These are phyloP conservation scores for Coryphaenoides rupestris DNA, from an alignment of 2,113 vertebrate genomes.

Conservation along the genomic window DNA sequence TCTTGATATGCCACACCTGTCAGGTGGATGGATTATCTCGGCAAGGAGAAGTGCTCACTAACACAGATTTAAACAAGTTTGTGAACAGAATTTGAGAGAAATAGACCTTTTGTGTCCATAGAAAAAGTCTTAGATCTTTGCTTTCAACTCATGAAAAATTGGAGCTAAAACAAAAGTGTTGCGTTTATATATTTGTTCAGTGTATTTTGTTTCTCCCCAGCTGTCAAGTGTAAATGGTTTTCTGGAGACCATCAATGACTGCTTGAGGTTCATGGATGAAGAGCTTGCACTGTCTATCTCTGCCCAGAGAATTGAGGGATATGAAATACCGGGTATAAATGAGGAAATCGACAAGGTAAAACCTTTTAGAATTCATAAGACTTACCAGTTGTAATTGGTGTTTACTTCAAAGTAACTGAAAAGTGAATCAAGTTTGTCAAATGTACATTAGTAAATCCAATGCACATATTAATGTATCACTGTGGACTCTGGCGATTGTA, in stretches of 20 bases:
- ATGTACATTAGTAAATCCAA: not conserved
- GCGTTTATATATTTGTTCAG: too few relatives aligned
- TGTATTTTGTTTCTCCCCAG: conserved; percentile 40
- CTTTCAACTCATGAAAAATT: too few relatives aligned
- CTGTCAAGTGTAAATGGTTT: conserved; percentile 62
- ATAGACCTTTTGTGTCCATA: too few relatives aligned
- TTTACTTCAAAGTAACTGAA: too few relatives aligned
- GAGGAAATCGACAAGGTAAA: conserved; percentile 76
- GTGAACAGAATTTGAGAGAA: too few relatives aligned
- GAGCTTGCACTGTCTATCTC: conserved; percentile 55
- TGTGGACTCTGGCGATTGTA: not conserved
- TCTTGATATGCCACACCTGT: too few relatives aligned
- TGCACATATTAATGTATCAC: not conserved
- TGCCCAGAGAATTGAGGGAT: conserved; percentile 71
- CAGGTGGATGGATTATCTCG: too few relatives aligned
- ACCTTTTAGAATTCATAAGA: not conserved
- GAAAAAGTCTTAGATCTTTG: too few relatives aligned
- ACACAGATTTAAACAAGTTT: too few relatives aligned
- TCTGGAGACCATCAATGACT: conserved; percentile 69
- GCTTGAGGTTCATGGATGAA: conserved; percentile 63
- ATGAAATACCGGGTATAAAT: conserved; percentile 66
- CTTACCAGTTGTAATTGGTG: not conserved
- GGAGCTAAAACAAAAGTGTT: too few relatives aligned
- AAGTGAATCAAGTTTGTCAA: too few relatives aligned
- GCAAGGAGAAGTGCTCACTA: too few relatives aligned